Conservation (phyloP, 2,113 vertebrate species). For the Callipepla californica region DNA sequence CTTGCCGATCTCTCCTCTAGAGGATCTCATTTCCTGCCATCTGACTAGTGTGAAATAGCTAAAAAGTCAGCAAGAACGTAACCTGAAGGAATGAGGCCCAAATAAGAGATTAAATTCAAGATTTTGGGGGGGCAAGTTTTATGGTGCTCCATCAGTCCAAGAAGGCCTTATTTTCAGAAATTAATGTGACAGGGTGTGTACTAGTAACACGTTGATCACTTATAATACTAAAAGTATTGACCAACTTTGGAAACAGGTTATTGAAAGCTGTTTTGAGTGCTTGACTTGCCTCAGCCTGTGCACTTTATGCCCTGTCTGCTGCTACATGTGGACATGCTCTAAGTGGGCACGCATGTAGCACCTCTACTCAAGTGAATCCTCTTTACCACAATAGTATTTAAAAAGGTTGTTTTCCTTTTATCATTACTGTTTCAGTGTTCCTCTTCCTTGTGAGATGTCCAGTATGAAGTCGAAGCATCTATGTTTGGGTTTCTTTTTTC, state of each 20-base stretch:
- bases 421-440: not conserved
- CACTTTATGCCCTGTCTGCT: fast-evolving
- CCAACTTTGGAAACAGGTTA: not conserved
- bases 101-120: not conserved
- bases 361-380: not conserved
- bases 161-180: not conserved
- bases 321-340: not conserved
- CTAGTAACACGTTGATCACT: not conserved
- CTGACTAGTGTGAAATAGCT: not conserved
- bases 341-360: not conserved
- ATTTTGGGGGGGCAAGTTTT: not conserved
- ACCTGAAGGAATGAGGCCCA: not conserved
- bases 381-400: not conserved
- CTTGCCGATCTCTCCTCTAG: not conserved
- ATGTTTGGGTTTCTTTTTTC: not conserved
- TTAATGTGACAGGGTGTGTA: not conserved
- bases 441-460: not conserved
- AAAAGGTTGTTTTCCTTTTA: not conserved
- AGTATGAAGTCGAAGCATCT: not conserved
- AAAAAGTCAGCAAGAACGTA: constrained; percentile 7
- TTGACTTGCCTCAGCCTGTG: not conserved
- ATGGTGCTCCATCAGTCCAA: not conserved
- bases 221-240: not conserved
- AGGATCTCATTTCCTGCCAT: constrained; percentile 2
- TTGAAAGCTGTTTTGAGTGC: not conserved